These are phyloP conservation scores for Anguilla japonica DNA, from an alignment of 2,113 vertebrate species.

Conservation along the genomic window DNA sequence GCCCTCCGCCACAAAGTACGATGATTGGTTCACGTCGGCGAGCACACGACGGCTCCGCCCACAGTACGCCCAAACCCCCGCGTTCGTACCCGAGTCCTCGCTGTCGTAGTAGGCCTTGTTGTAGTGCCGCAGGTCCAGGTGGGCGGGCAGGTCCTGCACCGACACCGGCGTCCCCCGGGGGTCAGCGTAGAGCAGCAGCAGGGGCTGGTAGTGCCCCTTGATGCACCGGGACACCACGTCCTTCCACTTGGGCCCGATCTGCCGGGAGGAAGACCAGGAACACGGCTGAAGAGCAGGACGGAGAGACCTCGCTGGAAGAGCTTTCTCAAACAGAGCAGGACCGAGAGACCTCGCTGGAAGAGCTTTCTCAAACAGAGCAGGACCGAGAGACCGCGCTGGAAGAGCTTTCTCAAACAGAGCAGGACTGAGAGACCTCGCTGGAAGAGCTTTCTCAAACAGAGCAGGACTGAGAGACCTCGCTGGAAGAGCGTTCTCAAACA, in stretches of 20 bases:
- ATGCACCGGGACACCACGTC: constrained; percentile 97
- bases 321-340: neutral
- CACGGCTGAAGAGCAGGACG: neutral
- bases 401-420: too few relatives aligned
- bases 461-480: neutral
- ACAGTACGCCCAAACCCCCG: neutral
- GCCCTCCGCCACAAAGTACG: too few relatives aligned
- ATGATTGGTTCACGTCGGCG: too few relatives aligned
- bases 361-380: too few relatives aligned
- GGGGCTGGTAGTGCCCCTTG: constrained; percentile 94
- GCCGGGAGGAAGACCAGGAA: constrained; percentile 34
- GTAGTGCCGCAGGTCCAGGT: constrained; percentile 78
- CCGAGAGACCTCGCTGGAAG: too few relatives aligned
- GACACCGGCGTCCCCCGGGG: constrained; percentile 90
- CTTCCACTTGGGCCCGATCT: constrained; percentile 98
- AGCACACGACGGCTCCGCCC: too few relatives aligned
- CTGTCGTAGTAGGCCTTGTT: constrained; percentile 87
- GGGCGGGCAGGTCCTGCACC: constrained; percentile 77
- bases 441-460: too few relatives aligned
- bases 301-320: neutral
- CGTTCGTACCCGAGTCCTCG: constrained; percentile 86
- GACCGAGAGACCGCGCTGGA: too few relatives aligned
- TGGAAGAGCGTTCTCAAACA: too few relatives aligned
- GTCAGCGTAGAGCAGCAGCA: constrained; percentile 94
- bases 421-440: too few relatives aligned